Conservation (phyloP, 2,888 invertebrate genomes). For the Aphelenchoides bicaudatus region DNA sequence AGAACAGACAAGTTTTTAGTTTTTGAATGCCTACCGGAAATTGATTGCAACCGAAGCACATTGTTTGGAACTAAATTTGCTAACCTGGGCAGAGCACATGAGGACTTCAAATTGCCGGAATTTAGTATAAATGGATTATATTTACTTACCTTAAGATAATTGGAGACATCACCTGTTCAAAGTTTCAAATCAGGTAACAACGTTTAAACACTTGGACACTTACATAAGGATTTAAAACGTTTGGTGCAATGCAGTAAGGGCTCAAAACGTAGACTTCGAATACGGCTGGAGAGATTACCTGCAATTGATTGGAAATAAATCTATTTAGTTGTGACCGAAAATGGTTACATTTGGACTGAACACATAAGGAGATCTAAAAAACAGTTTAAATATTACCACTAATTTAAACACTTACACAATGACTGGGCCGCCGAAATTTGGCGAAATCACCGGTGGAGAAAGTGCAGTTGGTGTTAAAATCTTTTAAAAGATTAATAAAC, state of each 20-base stretch:
- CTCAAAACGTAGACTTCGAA: slow-evolving; percentile 49
- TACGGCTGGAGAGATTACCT: slow-evolving; percentile 39
- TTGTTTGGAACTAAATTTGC: too few relatives aligned
- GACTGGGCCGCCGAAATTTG: slow-evolving; percentile 40
- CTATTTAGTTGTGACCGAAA: neutral
- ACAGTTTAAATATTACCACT: neutral
- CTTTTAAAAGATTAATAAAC: neutral
- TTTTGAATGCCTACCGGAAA: too few relatives aligned
- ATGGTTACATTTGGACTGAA: slow-evolving; percentile 36
- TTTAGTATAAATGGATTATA: too few relatives aligned
- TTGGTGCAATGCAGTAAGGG: slow-evolving; percentile 36
- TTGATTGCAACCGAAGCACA: too few relatives aligned
- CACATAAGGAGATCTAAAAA: slow-evolving; percentile 36
- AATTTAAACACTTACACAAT: slow-evolving; percentile 28
- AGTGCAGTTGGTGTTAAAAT: slow-evolving; percentile 37
- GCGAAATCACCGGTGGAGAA: slow-evolving; percentile 44
- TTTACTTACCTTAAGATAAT: too few relatives aligned
- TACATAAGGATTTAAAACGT: slow-evolving; percentile 32
- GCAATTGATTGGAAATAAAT: neutral
- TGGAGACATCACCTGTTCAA: too few relatives aligned
- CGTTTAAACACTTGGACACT: too few relatives aligned
- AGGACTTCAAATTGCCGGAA: too few relatives aligned
- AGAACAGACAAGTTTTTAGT: too few relatives aligned
- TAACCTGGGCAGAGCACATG: too few relatives aligned
- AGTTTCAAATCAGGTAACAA: too few relatives aligned